Evolutionary conservation across 2,888 invertebrate species (phyloP).

Genomic region (Plagodis dolabraria): DNA sequence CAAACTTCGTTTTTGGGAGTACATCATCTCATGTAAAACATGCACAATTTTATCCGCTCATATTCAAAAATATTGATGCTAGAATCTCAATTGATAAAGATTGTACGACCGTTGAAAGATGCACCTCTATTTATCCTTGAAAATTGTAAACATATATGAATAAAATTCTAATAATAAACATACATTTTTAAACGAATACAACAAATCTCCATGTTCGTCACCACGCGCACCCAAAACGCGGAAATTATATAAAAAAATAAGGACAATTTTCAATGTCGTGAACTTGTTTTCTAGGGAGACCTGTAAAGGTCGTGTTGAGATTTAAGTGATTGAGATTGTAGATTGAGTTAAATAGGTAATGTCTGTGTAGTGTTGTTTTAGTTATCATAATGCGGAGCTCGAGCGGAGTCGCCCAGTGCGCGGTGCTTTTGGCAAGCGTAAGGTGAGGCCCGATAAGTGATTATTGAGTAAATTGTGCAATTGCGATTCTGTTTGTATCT

Average conservation of each 20-base stretch:
- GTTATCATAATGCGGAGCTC: constrained; percentile 76
- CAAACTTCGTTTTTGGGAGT: too few relatives aligned
- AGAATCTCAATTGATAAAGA: too few relatives aligned
- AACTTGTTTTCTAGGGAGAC: constrained; percentile 51
- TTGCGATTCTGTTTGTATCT: not conserved
- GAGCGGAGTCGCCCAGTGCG: constrained; percentile 71
- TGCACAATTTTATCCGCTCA: too few relatives aligned
- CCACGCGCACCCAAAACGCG: constrained; percentile 16
- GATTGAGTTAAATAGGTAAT: constrained; percentile 50
- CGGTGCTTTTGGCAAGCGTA: constrained; percentile 64
- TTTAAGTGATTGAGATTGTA: constrained; percentile 51
- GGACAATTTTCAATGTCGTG: constrained; percentile 30
- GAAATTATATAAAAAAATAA: constrained; percentile 22
- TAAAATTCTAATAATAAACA: too few relatives aligned
- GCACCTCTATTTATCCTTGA: too few relatives aligned
- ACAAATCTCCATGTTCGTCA: not conserved
- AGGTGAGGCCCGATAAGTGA: constrained; percentile 55
- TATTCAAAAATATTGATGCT: too few relatives aligned
- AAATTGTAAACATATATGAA: too few relatives aligned
- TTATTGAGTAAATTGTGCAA: too few relatives aligned
- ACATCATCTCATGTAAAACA: too few relatives aligned
- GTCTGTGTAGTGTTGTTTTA: constrained; percentile 59
- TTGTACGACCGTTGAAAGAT: too few relatives aligned
- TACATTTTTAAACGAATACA: too few relatives aligned
- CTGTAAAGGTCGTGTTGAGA: constrained; percentile 53